Evolutionary conservation across 2,797 vertebrate genomes (phyloP).

Genomic region (Apodemus agrarius): DNA sequence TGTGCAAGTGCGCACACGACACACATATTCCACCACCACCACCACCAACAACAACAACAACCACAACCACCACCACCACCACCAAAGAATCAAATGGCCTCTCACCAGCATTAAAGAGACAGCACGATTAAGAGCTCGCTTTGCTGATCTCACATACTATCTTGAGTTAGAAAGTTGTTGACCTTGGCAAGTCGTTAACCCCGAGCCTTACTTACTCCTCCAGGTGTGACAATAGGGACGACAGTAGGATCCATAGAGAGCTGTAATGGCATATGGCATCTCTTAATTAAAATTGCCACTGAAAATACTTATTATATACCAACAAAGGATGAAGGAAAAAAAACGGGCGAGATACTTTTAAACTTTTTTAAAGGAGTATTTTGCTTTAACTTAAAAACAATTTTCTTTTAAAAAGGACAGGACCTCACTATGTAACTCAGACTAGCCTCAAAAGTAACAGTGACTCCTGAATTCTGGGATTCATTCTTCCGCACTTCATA

Average conservation of each 20-base stretch:
- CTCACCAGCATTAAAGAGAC: not conserved
- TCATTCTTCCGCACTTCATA: no score
- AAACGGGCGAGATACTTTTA: not conserved
- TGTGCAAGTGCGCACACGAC: not conserved
- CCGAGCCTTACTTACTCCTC: not conserved
- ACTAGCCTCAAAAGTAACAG: not conserved
- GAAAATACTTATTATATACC: not conserved
- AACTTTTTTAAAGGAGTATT: not conserved
- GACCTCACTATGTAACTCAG: not conserved
- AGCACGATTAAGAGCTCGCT: not conserved
- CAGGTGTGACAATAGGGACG: not conserved
- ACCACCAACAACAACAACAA: not conserved
- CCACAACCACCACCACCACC: no score
- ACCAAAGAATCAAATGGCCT: not conserved
- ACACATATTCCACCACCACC: no score
- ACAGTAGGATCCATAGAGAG: not conserved
- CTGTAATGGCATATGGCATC: not conserved
- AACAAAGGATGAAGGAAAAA: not conserved
- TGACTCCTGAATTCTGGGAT: not conserved
- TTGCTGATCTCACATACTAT: not conserved
- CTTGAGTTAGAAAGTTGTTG: not conserved
- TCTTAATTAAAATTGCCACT: not conserved
- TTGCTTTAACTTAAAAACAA: not conserved
- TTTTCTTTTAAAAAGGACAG: not conserved
- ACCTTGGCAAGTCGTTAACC: not conserved